Evolutionary conservation across 2,113 vertebrate species (phyloP).

Genomic region (Pogona vitticeps): DNA sequence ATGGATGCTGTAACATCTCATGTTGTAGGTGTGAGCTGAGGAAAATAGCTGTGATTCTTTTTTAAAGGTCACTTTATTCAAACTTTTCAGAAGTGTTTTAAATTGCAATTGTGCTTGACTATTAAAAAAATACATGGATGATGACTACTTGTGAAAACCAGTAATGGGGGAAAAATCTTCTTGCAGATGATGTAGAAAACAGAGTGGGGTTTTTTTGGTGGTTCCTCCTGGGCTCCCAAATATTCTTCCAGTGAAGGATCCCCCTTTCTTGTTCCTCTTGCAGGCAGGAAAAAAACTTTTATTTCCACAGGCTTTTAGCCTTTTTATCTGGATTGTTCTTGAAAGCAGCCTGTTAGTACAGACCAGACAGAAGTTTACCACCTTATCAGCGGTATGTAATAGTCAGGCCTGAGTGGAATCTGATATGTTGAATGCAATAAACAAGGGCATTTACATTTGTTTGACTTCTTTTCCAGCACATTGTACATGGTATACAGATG

Average conservation of each 20-base stretch:
- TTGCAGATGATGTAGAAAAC: neutral
- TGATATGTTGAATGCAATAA: slow-evolving; percentile 1
- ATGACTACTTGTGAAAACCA: neutral
- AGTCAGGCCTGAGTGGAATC: neutral
- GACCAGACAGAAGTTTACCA: neutral
- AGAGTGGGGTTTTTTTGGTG: too few relatives aligned
- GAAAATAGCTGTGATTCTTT: neutral
- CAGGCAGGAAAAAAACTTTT: neutral
- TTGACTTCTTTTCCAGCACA: too few relatives aligned
- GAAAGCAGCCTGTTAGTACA: neutral
- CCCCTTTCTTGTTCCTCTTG: neutral
- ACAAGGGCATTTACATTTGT: too few relatives aligned
- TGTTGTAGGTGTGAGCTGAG: neutral
- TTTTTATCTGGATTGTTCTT: too few relatives aligned
- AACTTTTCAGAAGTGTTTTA: neutral
- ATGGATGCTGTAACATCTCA: neutral
- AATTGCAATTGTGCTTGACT: slow-evolving; percentile 1
- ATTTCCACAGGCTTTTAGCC: neutral
- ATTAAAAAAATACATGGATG: neutral
- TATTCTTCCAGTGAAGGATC: too few relatives aligned
- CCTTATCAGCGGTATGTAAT: neutral
- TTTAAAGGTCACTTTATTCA: slow-evolving; percentile 3
- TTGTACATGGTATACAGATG: too few relatives aligned
- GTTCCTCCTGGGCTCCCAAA: too few relatives aligned
- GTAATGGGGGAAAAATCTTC: neutral